phyloP scores from a whole-genome alignment of 2,888 invertebrate species.

The Cheilosia urbana region DNA sequence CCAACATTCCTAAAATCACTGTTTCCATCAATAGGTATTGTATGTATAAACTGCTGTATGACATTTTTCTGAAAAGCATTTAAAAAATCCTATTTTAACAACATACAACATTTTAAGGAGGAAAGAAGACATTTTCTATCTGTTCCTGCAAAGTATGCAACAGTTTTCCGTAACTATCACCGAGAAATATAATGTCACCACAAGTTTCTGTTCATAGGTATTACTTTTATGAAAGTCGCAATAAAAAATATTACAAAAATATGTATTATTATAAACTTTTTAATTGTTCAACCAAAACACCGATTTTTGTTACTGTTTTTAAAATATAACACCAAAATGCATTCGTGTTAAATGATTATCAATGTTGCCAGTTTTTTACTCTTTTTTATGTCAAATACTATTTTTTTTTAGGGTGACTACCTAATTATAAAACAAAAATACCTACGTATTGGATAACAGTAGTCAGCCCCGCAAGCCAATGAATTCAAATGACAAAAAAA shows the following conservation, averaged over 20 bases:
- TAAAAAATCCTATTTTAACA: too few species aligned
- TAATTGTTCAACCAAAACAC: constrained; percentile 35
- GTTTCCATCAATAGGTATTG: too few species aligned
- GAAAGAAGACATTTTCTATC: too few species aligned
- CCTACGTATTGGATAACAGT: constrained; percentile 49
- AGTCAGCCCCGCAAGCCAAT: constrained; percentile 64
- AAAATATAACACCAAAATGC: constrained; percentile 21
- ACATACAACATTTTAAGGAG: too few species aligned
- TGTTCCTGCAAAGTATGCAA: too few species aligned
- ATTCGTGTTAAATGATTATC: constrained; percentile 21
- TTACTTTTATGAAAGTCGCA: not conserved
- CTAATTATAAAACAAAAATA: constrained; percentile 23
- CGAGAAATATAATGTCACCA: too few species aligned
- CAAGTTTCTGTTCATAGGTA: too few species aligned
- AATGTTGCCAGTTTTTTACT: constrained; percentile 40
- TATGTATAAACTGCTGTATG: too few species aligned
- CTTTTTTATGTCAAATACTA: constrained; percentile 34
- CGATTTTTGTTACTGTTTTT: constrained; percentile 32
- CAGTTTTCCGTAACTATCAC: too few species aligned
- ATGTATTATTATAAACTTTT: constrained; percentile 16
- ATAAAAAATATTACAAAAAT: constrained; percentile 3
- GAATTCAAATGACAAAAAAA: constrained; percentile 33
- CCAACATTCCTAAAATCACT: too few species aligned
- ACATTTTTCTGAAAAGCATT: too few species aligned
- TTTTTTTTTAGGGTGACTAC: constrained; percentile 33